Evolutionary conservation across 1,140 invertebrate species (phyloP), one percentile per base, ranked within the genome.

Genomic region (Caerostris extrusa): DNA sequence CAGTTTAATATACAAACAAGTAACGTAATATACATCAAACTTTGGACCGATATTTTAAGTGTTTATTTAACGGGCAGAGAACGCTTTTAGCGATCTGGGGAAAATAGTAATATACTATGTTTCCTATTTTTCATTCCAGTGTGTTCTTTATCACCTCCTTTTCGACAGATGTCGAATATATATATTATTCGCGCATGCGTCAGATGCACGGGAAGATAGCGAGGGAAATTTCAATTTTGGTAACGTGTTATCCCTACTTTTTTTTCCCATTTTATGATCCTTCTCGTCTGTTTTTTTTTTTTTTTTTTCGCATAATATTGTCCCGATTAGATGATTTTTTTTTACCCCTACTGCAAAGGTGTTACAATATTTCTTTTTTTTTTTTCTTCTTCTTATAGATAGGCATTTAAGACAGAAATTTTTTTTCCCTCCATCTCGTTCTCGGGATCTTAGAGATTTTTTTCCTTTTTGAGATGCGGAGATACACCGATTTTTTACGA

Each of bases 201-300:
- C 69, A 77, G 34, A 3, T 77, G 50, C 34, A 64, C 2, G n/a
- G 69, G 12, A 34, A 34, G 34, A 10, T 0, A 7, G n/a, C n/a
- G n/a, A n/a, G n/a, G n/a, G 10, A 85, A 85, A 85, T 85, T 85
- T 85, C 82, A 85, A 85, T 85, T 85, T 85, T 58, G 55, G 82
- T 58, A 19, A 17, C 82, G 57, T 85, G 82, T 85, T 85, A 85
- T 85, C 82, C 82, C 7, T 14, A 50, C 82, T 57, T 85, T 85
- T 85, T 77, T 69, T 34, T 34, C 34, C 34, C 56, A 57, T 57
- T 77, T 77, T 77, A 85, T 85, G 82, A 56, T 17, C 57, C 55
- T 85, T 85, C 19, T 56, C 69, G 34, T 8, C 69, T n/a, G n/a
- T n/a, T n/a, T n/a, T n/a, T n/a, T n/a, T 17, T 17, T 57, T 85